phyloP scores from a whole-genome alignment of 2,113 vertebrate species.

The Zootoca vivipara region DNA sequence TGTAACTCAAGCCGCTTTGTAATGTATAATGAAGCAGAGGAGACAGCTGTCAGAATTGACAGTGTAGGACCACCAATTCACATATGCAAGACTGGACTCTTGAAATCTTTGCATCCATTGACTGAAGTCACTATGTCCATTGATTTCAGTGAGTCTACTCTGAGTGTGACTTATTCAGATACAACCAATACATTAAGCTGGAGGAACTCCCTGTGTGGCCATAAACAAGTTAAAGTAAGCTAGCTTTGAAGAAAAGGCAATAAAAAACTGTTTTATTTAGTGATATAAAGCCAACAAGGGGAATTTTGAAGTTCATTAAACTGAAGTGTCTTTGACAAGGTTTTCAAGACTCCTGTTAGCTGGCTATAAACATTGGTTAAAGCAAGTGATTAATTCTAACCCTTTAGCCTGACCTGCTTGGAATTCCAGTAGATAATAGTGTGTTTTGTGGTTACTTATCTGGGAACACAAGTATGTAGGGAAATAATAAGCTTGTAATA shows the following conservation, averaged over 20 bases:
- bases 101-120: too few species aligned
- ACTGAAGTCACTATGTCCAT: too few species aligned
- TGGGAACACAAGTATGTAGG: not conserved
- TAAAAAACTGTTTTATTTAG: not conserved
- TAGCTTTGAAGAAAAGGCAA: not conserved
- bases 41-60: not conserved
- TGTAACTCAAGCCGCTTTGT: not conserved
- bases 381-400: not conserved
- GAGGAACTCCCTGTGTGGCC: not conserved
- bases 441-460: not conserved
- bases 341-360: slow-evolving; percentile 34
- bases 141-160: too few species aligned
- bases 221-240: not conserved
- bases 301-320: not conserved
- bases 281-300: not conserved
- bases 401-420: not conserved
- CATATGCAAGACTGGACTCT: not conserved
- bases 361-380: not conserved
- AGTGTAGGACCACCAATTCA: not conserved
- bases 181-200: not conserved
- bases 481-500: slow-evolving; percentile 1
- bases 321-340: slow-evolving; percentile 14
- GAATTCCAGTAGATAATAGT: not conserved
- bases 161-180: too few species aligned
- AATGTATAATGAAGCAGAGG: not conserved